Percentiles rank a stretch among this genome's conserved stretches.
Evolutionary conservation across 2,797 vertebrate genomes (phyloP).

Genomic region (Falco cherrug): DNA sequence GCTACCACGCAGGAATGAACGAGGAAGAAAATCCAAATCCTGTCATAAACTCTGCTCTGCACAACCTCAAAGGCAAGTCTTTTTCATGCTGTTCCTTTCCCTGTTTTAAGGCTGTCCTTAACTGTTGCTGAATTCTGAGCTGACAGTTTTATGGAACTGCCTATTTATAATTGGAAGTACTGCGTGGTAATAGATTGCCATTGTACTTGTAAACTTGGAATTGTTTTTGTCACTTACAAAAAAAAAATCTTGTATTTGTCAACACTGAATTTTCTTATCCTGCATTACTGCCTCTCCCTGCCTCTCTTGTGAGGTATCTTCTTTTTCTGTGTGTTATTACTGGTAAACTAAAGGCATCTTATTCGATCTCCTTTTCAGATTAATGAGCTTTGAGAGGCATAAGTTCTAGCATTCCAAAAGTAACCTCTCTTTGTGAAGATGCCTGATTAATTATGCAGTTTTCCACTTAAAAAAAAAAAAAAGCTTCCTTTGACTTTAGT

Average conservation of each 20-base stretch:
- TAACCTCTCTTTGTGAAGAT: background rate
- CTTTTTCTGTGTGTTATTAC: background rate
- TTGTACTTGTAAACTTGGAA: background rate
- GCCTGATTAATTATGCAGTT: background rate
- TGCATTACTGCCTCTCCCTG: background rate
- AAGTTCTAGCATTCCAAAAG: background rate
- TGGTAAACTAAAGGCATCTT: background rate
- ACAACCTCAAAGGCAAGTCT: background rate
- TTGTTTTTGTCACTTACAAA: background rate
- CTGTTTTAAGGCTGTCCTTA: background rate
- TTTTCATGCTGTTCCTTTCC: background rate
- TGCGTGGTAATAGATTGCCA: background rate
- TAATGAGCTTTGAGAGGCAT: background rate
- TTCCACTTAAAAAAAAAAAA: background rate
- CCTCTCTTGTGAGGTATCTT: accelerated
- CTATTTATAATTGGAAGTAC: background rate
- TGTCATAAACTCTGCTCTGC: background rate
- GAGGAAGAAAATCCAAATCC: background rate
- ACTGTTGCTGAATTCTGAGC: background rate
- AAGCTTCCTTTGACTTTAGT: background rate
- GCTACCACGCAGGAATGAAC: background rate
- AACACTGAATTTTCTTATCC: background rate
- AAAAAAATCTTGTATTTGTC: background rate
- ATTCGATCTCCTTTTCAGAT: background rate
- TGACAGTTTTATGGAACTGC: background rate